Evolutionary conservation across 2,888 invertebrate species (phyloP).

Genomic region (Drosophila peninsularis): DNA sequence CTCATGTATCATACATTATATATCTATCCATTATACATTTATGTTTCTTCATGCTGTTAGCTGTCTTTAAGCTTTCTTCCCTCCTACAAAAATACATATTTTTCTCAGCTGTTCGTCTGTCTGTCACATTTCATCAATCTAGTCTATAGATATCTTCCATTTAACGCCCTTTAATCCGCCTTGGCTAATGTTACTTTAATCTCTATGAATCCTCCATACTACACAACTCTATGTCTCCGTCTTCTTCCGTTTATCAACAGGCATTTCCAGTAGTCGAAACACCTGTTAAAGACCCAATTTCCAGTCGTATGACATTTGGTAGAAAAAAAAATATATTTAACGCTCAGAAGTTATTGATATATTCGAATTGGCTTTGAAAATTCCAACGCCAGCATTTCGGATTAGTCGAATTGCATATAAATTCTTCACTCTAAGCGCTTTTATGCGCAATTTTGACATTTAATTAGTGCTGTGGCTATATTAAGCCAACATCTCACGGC

Average conservation of each 20-base stretch:
- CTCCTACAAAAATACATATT: too few relatives aligned
- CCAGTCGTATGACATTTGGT: constrained; percentile 20
- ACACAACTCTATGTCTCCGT: not conserved
- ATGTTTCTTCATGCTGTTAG: too few relatives aligned
- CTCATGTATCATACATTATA: too few relatives aligned
- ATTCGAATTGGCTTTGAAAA: constrained; percentile 67
- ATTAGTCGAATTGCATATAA: constrained; percentile 63
- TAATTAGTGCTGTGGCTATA: constrained; percentile 70
- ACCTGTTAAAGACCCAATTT: constrained; percentile 6
- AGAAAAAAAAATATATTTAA: constrained; percentile 1
- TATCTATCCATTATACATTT: too few relatives aligned
- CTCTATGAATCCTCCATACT: not conserved
- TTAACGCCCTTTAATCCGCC: not conserved
- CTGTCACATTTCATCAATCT: too few relatives aligned
- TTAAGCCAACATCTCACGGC: constrained; percentile 47
- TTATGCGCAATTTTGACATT: constrained; percentile 74
- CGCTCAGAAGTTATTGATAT: constrained; percentile 40
- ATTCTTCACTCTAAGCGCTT: constrained; percentile 57
- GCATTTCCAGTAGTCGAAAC: constrained; percentile 1
- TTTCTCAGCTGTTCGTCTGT: too few relatives aligned
- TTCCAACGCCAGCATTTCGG: constrained; percentile 58
- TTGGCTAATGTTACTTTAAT: not conserved
- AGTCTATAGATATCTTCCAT: too few relatives aligned
- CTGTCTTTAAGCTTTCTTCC: too few relatives aligned
- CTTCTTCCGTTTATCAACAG: not conserved